phyloP scores from a whole-genome alignment of 2,113 vertebrate species.

The Lycocorax pyrrhopterus region DNA sequence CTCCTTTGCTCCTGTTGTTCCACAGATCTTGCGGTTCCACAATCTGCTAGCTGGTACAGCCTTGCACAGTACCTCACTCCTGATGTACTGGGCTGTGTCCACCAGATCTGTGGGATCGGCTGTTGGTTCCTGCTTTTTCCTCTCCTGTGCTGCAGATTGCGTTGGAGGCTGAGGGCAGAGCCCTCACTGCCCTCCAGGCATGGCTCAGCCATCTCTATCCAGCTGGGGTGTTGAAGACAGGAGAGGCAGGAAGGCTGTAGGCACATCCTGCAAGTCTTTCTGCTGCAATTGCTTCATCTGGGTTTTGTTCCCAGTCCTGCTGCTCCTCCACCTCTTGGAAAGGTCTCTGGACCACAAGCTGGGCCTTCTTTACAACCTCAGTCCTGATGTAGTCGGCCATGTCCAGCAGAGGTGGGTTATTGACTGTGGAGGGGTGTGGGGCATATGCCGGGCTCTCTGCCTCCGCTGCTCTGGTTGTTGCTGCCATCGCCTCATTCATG shows the following conservation, averaged over 20 bases:
- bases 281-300: neutral
- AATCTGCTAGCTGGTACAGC: neutral
- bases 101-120: rapidly evolving
- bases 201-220: neutral
- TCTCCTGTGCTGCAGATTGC: neutral
- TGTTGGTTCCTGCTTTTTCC: neutral
- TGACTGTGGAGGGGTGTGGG: rapidly evolving
- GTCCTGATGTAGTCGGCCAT: neutral
- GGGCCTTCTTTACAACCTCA: neutral
- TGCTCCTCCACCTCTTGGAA: neutral
- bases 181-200: neutral
- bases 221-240: neutral
- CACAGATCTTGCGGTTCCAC: neutral
- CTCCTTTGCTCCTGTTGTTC: neutral
- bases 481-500: neutral
- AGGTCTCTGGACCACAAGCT: neutral
- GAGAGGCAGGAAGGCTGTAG: neutral
- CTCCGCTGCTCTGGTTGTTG: neutral
- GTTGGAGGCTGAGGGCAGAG: neutral
- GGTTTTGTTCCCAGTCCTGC: neutral
- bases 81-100: neutral
- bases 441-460: neutral
- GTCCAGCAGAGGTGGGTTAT: neutral
- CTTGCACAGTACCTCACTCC: neutral
- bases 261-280: neutral